Percentiles rank a stretch among this genome's conserved stretches.
Evolutionary conservation across 2,888 invertebrate genomes (phyloP).

Genomic region (Entomobrya multifasciata): DNA sequence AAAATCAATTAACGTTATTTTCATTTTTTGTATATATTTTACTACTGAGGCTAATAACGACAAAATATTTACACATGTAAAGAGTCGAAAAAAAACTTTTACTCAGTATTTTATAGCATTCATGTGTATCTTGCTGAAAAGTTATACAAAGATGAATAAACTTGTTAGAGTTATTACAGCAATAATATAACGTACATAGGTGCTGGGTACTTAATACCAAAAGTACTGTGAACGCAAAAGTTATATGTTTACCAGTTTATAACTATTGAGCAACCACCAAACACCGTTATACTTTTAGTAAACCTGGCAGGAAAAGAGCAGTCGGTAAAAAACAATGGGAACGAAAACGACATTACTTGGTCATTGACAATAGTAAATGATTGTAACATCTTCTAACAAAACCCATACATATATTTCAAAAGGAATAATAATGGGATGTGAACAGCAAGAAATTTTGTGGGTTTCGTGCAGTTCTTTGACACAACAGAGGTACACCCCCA

Average conservation of each 20-base stretch:
- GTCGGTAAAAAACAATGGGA: constrained; percentile 47
- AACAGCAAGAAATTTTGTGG: constrained; percentile 48
- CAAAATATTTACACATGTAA: too few species aligned
- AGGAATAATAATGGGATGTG: constrained; percentile 44
- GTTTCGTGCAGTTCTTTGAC: constrained; percentile 58
- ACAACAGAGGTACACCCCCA: constrained; percentile 40
- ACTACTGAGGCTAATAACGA: too few species aligned
- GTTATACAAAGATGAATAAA: too few species aligned
- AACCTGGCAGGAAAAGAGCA: background rate
- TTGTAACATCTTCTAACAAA: constrained; percentile 44
- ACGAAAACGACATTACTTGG: constrained; percentile 47
- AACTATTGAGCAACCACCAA: constrained; percentile 5
- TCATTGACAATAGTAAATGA: constrained; percentile 53
- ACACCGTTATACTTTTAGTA: background rate
- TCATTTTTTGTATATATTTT: too few species aligned
- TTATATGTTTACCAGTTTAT: background rate
- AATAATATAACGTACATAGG: too few species aligned
- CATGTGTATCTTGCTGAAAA: too few species aligned
- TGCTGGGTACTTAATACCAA: too few species aligned
- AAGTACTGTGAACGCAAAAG: too few species aligned
- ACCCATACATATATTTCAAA: constrained; percentile 47
- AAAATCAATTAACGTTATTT: too few species aligned
- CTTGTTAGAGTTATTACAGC: too few species aligned
- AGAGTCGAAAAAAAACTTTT: too few species aligned
- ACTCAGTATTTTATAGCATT: too few species aligned